Conservation (phyloP, 2,113 vertebrate species). For the Centropus unirufus region DNA sequence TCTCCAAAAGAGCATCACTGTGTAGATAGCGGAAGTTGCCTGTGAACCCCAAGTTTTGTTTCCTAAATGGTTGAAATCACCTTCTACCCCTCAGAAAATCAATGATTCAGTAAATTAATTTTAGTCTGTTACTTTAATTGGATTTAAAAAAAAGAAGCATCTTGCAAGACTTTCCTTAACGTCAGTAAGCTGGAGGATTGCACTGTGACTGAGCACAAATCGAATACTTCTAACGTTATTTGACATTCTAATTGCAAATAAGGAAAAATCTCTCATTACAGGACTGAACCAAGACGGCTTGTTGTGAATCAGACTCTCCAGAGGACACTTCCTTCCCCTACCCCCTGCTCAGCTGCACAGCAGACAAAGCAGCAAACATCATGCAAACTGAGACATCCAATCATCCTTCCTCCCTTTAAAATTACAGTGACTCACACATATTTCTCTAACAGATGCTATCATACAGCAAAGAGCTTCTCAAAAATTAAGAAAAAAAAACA, state of each 20-base stretch:
- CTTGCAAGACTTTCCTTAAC: slow-evolving; percentile 40
- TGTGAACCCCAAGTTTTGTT: not conserved
- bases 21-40: not conserved
- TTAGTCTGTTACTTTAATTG: slow-evolving; percentile 46
- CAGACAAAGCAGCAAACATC: not conserved
- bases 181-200: slow-evolving; percentile 21
- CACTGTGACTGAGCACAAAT: slow-evolving; percentile 12
- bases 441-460: not conserved
- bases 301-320: not conserved
- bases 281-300: not conserved
- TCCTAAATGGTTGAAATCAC: slow-evolving; percentile 30
- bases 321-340: not conserved
- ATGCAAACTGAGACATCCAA: not conserved
- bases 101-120: slow-evolving; percentile 69
- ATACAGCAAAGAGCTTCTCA: not conserved
- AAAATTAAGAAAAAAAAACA: not conserved
- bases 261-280: not conserved
- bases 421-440: not conserved
- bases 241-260: slow-evolving; percentile 45
- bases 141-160: slow-evolving; percentile 15
- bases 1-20: not conserved
- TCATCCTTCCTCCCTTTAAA: not conserved
- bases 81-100: slow-evolving; percentile 58
- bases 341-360: not conserved
- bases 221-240: slow-evolving; percentile 6